phyloP scores from a whole-genome alignment of 1,140 invertebrate species.

The Leptonema lineaticorne region DNA sequence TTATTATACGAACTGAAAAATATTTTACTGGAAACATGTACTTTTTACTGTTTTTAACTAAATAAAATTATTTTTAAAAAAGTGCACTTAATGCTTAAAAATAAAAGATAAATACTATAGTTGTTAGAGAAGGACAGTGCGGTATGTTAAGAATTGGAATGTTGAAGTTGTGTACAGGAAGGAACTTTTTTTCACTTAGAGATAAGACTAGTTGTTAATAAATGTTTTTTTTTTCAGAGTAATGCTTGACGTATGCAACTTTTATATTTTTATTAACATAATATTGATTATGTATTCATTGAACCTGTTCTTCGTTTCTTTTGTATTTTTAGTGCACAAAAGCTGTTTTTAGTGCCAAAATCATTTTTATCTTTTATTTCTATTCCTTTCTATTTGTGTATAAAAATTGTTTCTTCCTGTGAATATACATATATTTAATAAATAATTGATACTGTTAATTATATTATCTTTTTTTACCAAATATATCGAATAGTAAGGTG shows the following conservation, averaged over 20 bases:
- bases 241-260: not conserved
- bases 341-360: slow-evolving; percentile 22
- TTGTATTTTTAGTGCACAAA: slow-evolving; percentile 14
- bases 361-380: slow-evolving; percentile 4
- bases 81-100: slow-evolving; percentile 44
- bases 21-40: too few species aligned
- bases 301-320: not conserved
- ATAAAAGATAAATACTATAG: slow-evolving; percentile 31
- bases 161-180: slow-evolving; percentile 30
- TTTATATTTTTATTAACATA: not conserved
- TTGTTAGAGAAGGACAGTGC: slow-evolving; percentile 22
- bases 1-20: too few species aligned
- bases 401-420: slow-evolving; percentile 38
- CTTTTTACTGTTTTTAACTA: too few species aligned
- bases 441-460: slow-evolving; percentile 29
- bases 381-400: slow-evolving; percentile 3
- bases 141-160: slow-evolving; percentile 16
- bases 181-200: slow-evolving; percentile 24
- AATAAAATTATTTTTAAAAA: slow-evolving; percentile 28
- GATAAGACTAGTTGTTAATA: too few species aligned
- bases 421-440: too few species aligned
- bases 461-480: not conserved
- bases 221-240: slow-evolving; percentile 34
- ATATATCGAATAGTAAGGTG: not conserved
- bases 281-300: too few species aligned